Base-by-base conservation (phyloP, 2,113 vertebrate genomes). In the Hippocampus abdominalis region DNA sequence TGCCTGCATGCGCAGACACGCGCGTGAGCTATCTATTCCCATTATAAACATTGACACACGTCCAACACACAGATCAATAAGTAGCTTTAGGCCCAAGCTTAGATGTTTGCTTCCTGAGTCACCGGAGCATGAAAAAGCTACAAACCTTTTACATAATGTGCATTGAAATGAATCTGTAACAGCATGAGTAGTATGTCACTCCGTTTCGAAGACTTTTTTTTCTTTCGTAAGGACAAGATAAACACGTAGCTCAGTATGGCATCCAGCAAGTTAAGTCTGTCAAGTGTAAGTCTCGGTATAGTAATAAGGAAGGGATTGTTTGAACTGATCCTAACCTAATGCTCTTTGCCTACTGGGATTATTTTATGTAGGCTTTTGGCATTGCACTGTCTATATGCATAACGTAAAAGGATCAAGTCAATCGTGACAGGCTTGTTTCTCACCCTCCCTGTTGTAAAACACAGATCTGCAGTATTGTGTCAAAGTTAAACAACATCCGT, bases 401-500 rank as follows among this genome's bases (percentile, higher is more conserved):
- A 36, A 36, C 32, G 5, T 36, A 36, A 36, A 36, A 36, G 32
- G 4, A 36, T 36, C 32, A 32, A 32, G 29, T 32, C 29, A 36
- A 36, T 36, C 32, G 1, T 36, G 32, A 36, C 32, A 36, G 32
- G 32, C 1, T 36, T 36, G 32, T 36, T 36, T 36, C 32, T 36
- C 32, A 6, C 32, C 32, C 32, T 36, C 32, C 1, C 32, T 36
- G 32, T 39, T 84, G 79, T 23, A 70, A 74, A 69, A 78, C 46
- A 40, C 74, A 44, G 13, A 20, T 40, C 51, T 23, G 20, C 29
- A n/a, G 46, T 71, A 73, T 8, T 39, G 70, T 64, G 57, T 75
- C 32, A 72, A 80, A 78, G 73, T 80, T 77, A 76, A 86, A 86
- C 79, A 91, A 84, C 70, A 90, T 91, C 84, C 56, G 87, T 85